phyloP scores from a whole-genome alignment of 2,888 invertebrate species.

The Oxyteleia sp. region DNA sequence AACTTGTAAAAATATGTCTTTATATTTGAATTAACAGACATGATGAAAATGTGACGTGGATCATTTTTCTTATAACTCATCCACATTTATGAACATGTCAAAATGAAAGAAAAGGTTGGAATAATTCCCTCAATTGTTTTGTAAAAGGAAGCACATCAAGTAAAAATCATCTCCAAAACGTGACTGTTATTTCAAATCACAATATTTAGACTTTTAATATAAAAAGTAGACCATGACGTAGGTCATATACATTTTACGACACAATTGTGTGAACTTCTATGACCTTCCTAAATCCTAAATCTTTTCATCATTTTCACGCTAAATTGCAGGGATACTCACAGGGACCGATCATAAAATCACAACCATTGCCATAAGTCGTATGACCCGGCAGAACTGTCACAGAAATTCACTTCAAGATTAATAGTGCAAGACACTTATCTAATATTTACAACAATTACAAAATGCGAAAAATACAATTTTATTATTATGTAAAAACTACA shows the following conservation, averaged over 20 bases:
- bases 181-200: constrained; percentile 24
- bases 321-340: constrained; percentile 17
- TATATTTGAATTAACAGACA: too few relatives aligned
- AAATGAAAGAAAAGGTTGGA: not conserved
- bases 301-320: constrained; percentile 37
- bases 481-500: too few relatives aligned
- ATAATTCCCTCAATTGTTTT: too few relatives aligned
- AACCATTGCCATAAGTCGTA: not conserved
- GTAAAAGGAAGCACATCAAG: too few relatives aligned
- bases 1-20: too few relatives aligned
- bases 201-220: constrained; percentile 43
- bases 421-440: not conserved
- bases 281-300: constrained; percentile 31
- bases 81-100: not conserved
- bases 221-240: constrained; percentile 23
- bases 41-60: too few relatives aligned
- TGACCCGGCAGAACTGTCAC: constrained; percentile 22
- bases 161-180: constrained; percentile 8
- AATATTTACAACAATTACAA: too few relatives aligned
- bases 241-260: constrained; percentile 32
- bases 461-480: too few relatives aligned
- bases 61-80: too few relatives aligned
- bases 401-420: constrained; percentile 1
- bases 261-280: constrained; percentile 22
- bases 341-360: not conserved